Conservation (phyloP, 2,888 invertebrate genomes). For the Hesperia comma region DNA sequence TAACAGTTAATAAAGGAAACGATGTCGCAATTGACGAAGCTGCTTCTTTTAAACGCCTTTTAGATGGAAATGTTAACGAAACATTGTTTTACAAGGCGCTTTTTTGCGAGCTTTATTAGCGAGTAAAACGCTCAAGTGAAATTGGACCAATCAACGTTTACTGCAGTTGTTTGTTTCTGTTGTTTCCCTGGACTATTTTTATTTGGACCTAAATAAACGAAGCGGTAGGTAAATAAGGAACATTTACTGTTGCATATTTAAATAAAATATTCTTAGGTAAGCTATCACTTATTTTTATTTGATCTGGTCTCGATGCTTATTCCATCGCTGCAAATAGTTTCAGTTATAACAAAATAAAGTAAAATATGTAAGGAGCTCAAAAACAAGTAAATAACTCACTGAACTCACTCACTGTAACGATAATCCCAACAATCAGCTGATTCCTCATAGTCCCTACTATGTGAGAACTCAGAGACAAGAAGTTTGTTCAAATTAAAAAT, state of each 20-base stretch:
- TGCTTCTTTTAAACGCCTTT: slow-evolving; percentile 73
- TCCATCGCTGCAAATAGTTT: too few relatives aligned
- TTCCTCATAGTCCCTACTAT: too few relatives aligned
- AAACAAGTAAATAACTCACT: too few relatives aligned
- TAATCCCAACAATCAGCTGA: too few relatives aligned
- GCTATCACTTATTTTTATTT: too few relatives aligned
- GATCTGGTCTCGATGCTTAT: too few relatives aligned
- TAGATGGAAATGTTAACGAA: slow-evolving; percentile 75
- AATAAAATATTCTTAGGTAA: neutral
- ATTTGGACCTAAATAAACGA: neutral
- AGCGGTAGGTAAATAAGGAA: neutral
- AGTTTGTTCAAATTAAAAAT: too few relatives aligned
- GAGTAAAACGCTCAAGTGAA: slow-evolving; percentile 46
- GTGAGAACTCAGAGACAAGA: too few relatives aligned
- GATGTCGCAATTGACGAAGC: slow-evolving; percentile 78
- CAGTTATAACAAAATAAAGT: too few relatives aligned
- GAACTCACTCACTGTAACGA: too few relatives aligned
- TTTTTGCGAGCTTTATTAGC: slow-evolving; percentile 51
- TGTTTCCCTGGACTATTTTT: slow-evolving; percentile 11
- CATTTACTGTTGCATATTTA: neutral
- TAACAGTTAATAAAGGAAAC: slow-evolving; percentile 83
- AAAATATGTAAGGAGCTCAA: too few relatives aligned
- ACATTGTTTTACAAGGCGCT: slow-evolving; percentile 75
- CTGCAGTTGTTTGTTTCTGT: slow-evolving; percentile 42
- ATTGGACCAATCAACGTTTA: slow-evolving; percentile 46